Conservation (phyloP, 2,113 vertebrate genomes). For the Tringa solitaria region DNA sequence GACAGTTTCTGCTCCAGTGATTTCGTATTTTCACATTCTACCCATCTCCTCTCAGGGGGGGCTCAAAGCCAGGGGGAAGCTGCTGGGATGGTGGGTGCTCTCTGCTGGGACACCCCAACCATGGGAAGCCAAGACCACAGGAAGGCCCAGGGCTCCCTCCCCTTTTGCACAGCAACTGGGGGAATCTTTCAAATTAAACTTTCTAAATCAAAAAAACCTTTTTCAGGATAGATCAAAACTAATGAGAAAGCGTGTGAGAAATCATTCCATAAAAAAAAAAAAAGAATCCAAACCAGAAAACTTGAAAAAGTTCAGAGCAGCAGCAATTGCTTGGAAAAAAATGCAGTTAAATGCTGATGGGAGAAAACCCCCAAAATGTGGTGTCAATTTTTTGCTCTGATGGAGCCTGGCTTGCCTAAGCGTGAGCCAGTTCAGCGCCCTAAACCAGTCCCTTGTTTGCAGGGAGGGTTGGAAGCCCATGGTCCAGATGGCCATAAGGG, state of each 20-base stretch:
- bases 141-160: accelerated
- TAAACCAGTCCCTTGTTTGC: neutral
- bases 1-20: neutral
- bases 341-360: neutral
- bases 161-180: neutral
- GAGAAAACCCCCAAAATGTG: neutral
- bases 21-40: neutral
- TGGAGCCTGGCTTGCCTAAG: neutral
- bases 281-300: no score
- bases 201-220: neutral
- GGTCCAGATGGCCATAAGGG: accelerated
- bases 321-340: neutral
- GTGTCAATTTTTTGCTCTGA: accelerated
- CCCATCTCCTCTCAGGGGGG: neutral
- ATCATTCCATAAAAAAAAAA: neutral
- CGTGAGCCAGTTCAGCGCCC: accelerated
- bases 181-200: neutral
- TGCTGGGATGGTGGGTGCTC: neutral
- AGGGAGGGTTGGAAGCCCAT: neutral
- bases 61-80: neutral
- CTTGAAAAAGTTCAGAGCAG: neutral
- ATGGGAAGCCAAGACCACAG: accelerated
- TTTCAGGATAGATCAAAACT: neutral
- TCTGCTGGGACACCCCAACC: neutral
- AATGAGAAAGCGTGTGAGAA: neutral